phyloP scores from a whole-genome alignment of 2,888 invertebrate genomes.

The Euplexia lucipara region DNA sequence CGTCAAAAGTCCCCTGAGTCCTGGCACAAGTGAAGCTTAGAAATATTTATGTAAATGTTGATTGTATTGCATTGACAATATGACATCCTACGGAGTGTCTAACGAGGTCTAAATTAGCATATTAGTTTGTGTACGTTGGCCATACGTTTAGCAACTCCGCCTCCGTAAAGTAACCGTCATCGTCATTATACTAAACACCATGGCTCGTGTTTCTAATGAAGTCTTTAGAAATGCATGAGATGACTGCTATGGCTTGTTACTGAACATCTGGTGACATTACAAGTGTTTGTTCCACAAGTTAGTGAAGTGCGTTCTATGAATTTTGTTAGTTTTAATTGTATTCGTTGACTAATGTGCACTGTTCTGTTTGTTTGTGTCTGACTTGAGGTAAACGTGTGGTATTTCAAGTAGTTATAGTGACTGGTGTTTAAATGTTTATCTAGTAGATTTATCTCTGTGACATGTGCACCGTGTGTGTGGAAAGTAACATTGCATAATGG shows the following conservation, averaged over 20 bases:
- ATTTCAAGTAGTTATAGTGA: constrained; percentile 37
- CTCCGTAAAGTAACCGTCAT: constrained; percentile 66
- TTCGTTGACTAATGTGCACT: constrained; percentile 49
- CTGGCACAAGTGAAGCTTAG: constrained; percentile 39
- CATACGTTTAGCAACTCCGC: constrained; percentile 75
- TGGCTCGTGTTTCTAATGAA: constrained; percentile 69
- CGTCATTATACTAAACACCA: constrained; percentile 55
- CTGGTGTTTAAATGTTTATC: constrained; percentile 48
- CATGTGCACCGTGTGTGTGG: constrained; percentile 57
- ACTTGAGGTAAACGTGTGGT: constrained; percentile 37
- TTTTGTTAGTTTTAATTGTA: constrained; percentile 51
- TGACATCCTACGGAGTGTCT: constrained; percentile 64
- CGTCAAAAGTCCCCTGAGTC: constrained; percentile 43
- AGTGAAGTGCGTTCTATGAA: constrained; percentile 56
- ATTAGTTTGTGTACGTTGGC: constrained; percentile 64
- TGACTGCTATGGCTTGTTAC: constrained; percentile 66
- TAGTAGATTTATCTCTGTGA: constrained; percentile 48
- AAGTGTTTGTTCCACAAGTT: constrained; percentile 66
- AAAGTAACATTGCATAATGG: constrained; percentile 49
- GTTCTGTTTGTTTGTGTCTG: constrained; percentile 43
- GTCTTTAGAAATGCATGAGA: constrained; percentile 73
- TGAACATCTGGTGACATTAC: constrained; percentile 66
- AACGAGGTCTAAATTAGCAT: constrained; percentile 72
- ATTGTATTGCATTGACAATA: constrained; percentile 67
- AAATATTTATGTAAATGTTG: constrained; percentile 67